These are phyloP conservation scores for Trimorus sp. DNA, from an alignment of 2,888 invertebrate genomes.

Conservation along the genomic window DNA sequence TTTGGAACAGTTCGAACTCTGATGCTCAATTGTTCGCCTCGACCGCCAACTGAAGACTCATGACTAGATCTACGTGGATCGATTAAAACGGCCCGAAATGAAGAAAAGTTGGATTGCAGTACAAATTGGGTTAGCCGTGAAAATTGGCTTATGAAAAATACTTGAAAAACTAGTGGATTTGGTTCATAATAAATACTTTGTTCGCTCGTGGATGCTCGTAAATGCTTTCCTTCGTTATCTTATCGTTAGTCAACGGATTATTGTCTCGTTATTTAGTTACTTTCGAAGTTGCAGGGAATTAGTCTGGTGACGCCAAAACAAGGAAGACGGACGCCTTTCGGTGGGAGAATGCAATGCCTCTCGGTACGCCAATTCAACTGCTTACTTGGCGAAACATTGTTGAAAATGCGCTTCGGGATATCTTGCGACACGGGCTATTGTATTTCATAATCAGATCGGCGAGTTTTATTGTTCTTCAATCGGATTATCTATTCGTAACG, in stretches of 20 bases:
- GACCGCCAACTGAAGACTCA: constrained; percentile 6
- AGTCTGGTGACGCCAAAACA: not conserved
- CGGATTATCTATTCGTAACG: no score
- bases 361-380: not conserved
- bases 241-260: constrained; percentile 55
- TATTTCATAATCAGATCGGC: no score
- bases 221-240: constrained; percentile 40
- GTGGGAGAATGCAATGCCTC: constrained; percentile 14
- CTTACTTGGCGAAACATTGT: no score
- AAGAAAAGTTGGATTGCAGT: constrained; percentile 27
- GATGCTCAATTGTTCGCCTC: not conserved
- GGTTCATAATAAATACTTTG: constrained; percentile 30
- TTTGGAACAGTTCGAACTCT: not conserved
- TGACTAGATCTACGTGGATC: constrained; percentile 22
- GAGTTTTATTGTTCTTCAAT: no score
- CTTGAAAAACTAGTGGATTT: constrained; percentile 44
- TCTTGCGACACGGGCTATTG: no score
- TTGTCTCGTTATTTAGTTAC: constrained; percentile 53
- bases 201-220: constrained; percentile 28
- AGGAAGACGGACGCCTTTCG: constrained; percentile 21
- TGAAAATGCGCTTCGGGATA: no score
- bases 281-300: constrained; percentile 48
- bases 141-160: constrained; percentile 47
- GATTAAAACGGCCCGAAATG: constrained; percentile 16
- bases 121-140: constrained; percentile 32